Evolutionary conservation across 1,140 invertebrate genomes (phyloP).

Genomic region (Batillaria attramentaria): DNA sequence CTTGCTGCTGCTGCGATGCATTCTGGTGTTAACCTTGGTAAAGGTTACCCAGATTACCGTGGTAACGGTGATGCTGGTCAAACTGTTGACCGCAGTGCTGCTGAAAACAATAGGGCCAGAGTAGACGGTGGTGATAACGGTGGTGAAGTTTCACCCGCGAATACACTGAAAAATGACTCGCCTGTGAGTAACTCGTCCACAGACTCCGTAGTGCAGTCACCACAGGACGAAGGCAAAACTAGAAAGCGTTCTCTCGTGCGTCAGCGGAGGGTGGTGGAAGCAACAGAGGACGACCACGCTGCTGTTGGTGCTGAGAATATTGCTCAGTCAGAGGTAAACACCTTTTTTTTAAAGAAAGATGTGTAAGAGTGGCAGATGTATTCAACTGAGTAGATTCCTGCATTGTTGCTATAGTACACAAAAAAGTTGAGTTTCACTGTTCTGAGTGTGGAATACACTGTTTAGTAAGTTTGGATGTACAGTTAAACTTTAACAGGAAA

Average conservation of each 20-base stretch:
- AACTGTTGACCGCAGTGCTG: not conserved
- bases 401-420: no score
- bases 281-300: not conserved
- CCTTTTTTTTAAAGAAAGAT: no score
- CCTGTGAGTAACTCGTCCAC: not conserved
- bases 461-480: no score
- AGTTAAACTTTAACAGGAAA: no score
- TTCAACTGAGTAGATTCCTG: no score
- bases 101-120: not conserved
- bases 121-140: not conserved
- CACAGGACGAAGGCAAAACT: not conserved
- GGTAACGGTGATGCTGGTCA: not conserved
- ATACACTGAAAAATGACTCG: constrained; percentile 4
- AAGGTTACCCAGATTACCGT: no score
- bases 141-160: not conserved
- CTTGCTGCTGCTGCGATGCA: not conserved
- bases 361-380: no score
- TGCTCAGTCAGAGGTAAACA: no score
- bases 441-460: no score
- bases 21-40: no score
- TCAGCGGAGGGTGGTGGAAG: not conserved
- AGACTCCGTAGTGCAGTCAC: not conserved
- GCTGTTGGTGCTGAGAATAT: not conserved
- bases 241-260: constrained; percentile 15
- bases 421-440: no score